Evolutionary conservation across 2,888 invertebrate genomes (phyloP), one percentile per base, ranked within the genome.

Genomic region (Rhopalosiphum nymphaeae): DNA sequence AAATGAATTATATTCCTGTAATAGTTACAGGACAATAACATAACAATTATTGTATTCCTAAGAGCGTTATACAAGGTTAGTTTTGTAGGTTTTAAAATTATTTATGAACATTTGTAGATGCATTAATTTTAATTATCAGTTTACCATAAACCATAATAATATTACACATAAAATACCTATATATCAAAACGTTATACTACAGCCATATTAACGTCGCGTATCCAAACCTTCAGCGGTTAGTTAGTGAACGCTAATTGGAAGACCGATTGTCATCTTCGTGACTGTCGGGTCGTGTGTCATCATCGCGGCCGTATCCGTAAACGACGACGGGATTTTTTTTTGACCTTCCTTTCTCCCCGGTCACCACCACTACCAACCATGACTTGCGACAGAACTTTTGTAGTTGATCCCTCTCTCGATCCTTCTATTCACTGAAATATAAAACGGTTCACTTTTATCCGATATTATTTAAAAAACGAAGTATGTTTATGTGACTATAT

Each of bases 241-340:
- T 36, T 89, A 89, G 29, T 44, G 44, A 44, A 5, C 29, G 44
- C 89, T 89, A 89, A 89, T 89, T 89, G 57, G 57, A 42, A 25
- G 89, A 89, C 29, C 89, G 44, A 89, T 57, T 89, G 89, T 89
- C 89, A 29, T 44, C 89, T 5, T 57, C 44, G 89, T 42, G 89
- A 56, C 42, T 11, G 42, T 44, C 25, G 56, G 29, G 25, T 10
- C 36, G 11, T 11, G 36, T 88, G 88, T 53, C 36, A 53, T 88
- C 88, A 88, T 88, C 56, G n/a, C 57, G 26, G 44, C 26, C 57
- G 89, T 42, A 88, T 53, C 88, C 36, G 16, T n/a, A n/a, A n/a
- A 89, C 53, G 53, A 36, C 53, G 56, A 56, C 29, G 29, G 29
- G 56, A 44, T 44, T 57, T 57, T 11, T 57, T 11, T n/a, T 36